Evolutionary conservation across 2,797 vertebrate species (phyloP), one percentile per base, ranked within the genome.

Genomic region (Neosilurus hyrtlii): DNA sequence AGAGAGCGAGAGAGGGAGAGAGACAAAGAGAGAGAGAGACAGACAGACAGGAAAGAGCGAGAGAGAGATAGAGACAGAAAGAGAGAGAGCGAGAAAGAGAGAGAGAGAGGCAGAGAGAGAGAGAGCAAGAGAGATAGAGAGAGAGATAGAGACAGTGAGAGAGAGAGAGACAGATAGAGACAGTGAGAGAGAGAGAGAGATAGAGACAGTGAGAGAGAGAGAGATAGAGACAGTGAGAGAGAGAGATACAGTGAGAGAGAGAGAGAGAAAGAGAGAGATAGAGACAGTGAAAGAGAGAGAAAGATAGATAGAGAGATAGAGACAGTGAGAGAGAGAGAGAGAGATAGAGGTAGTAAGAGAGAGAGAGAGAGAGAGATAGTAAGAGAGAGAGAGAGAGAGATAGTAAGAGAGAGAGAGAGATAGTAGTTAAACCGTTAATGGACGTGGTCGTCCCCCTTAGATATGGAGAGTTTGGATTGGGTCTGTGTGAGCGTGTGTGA

Each of bases 81-180:
- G 52, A 56, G 52, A 56, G 52, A 56, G 52, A 4, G 9, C 3
- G 52, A 5, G 52, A 56, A 8, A 56, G 52, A 56, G 52, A 56
- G 52, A 56, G 52, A 56, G 52, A 4, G 52, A 56, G 52, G 9
- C 3, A 56, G 9, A 56, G 52, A 4, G 52, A 5, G 52, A 56
- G 52, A 5, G 37, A 43, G 37, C 2, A 6, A 3, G 37, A 2
- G 37, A 43, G 2, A 3, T 2, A 43, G 37, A 57, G 49, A 85
- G 14, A 43, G 76, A 66, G 66, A 71, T 54, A 79, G 37, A 51
- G 67, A 49, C 9, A 71, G 68, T 49, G 22, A 71, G 43, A 71
- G 12, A 70, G 37, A 49, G 67, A 49, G 72, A 76, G 73, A 82
- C n/a, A 52, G 37, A 85, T 68, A 67, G 49, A 84, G 80, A 74